Base-by-base conservation (phyloP, 2,113 vertebrate genomes). In the Atlantisia rogersi region DNA sequence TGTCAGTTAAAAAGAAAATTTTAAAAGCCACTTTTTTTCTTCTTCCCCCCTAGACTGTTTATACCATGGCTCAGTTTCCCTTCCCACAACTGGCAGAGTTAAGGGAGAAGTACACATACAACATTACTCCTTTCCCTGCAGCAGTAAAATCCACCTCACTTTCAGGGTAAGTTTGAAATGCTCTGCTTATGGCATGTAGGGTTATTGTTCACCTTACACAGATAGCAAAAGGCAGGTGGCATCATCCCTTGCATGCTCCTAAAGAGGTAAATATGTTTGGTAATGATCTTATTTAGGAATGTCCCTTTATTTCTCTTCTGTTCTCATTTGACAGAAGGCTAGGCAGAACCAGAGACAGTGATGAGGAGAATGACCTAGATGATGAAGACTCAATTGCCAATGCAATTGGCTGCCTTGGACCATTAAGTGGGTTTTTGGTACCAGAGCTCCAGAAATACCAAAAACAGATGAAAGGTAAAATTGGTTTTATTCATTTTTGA, bases 71-170 rank as follows among this genome's bases (percentile, higher is more conserved):
- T 18, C 98, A 98, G 25, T 99, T 99, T 94, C 99, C 99, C 19
- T 99, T 99, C 82, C 99, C 99, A 75, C 99, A 99, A 67, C 95
- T 99, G 97, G 98, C 99, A 20, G 99, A 99, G 97, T 93, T 99
- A 90, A 98, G 99, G 85, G 99, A 99, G 98, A 99, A 99, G 83
- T 99, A 99, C 87, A 99, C 99, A 0, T 99, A 99, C 97, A 99
- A 99, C 96, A 99, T 99, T 82, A 99, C 99, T 74, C 99, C 99
- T 7, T 99, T 99, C 82, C 99, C 99, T 60, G 99, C 98, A 82
- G 95, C 99, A 16, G 98, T 99, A 69, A 99, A 98, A 96, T 97
- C 98, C 80, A 39, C 97, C 65, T 97, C 98, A 44, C 95, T 97
- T 84, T 98, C 98, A 90, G 98, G 99, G 99, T 99, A 98, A 98